These are phyloP conservation scores for Babylonia areolata DNA, from an alignment of 1,140 invertebrate species.

Conservation along the genomic window DNA sequence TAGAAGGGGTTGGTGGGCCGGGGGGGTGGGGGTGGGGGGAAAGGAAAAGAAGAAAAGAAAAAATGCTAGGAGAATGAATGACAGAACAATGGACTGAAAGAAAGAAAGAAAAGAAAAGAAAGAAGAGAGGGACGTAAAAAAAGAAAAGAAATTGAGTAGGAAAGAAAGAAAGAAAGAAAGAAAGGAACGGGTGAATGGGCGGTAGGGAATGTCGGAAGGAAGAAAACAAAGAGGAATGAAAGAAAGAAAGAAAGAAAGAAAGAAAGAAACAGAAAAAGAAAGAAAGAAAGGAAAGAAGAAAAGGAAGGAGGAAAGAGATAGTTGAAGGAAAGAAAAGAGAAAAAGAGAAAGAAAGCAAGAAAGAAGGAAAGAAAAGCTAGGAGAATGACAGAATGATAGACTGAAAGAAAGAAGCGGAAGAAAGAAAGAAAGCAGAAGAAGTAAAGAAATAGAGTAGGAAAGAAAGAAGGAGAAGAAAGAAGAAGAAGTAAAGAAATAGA, in stretches of 20 bases:
- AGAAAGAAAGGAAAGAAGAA: background rate
- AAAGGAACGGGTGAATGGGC: too few relatives aligned
- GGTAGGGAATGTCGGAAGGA: too few relatives aligned
- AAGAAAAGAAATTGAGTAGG: too few relatives aligned
- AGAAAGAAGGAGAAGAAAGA: background rate
- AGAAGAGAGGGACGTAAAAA: too few relatives aligned
- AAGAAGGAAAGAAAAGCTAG: background rate
- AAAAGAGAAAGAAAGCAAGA: background rate
- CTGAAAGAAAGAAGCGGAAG: background rate
- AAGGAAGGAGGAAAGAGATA: background rate
- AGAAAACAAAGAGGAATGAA: background rate
- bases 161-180: too few relatives aligned
- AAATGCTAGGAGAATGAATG: too few relatives aligned
- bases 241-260: slow-evolving; percentile 2
- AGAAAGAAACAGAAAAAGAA: background rate
- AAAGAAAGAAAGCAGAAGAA: background rate
- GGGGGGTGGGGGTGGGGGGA: too few relatives aligned
- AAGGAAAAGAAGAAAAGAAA: too few relatives aligned
- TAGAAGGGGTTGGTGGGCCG: too few relatives aligned
- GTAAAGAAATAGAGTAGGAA: background rate
- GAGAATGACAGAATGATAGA: background rate
- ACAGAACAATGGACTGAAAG: too few relatives aligned
- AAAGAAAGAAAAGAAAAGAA: too few relatives aligned
- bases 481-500: background rate
- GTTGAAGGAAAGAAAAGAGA: background rate